A percentile compares a stretch with the other conserved stretches of the same genome.
Evolutionary conservation across 2,888 invertebrate genomes (phyloP).

Genomic region (Calephelis perditalis): DNA sequence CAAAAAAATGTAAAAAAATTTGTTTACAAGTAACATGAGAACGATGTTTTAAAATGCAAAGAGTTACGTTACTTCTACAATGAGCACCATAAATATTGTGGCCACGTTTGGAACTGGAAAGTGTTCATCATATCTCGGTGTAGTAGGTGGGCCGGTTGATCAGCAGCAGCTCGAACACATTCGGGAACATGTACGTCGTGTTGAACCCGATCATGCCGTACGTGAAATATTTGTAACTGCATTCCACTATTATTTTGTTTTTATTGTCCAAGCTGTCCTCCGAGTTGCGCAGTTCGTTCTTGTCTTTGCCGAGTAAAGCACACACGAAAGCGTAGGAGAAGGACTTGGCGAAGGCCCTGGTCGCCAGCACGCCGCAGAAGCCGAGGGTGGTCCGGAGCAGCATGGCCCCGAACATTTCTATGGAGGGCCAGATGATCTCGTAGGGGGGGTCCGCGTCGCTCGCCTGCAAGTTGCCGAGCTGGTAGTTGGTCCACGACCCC

Average conservation of each 20-base stretch:
- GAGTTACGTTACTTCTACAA: too few relatives aligned
- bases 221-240: slow-evolving; percentile 89
- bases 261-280: slow-evolving; percentile 82
- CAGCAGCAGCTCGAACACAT: slow-evolving; percentile 84
- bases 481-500: slow-evolving; percentile 92
- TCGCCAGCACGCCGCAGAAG: slow-evolving; percentile 84
- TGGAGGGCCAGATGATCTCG: slow-evolving; percentile 87
- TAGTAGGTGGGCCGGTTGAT: slow-evolving; percentile 91
- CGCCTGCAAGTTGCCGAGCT: slow-evolving; percentile 83
- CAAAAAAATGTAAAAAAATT: too few relatives aligned
- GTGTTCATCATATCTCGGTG: slow-evolving; percentile 83
- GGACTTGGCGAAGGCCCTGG: slow-evolving; percentile 82
- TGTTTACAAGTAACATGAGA: too few relatives aligned
- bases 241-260: slow-evolving; percentile 86
- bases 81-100: too few relatives aligned
- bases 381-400: slow-evolving; percentile 86
- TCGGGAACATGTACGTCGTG: slow-evolving; percentile 86
- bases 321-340: slow-evolving; percentile 84
- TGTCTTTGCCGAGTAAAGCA: slow-evolving; percentile 82
- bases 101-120: background rate
- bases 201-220: slow-evolving; percentile 89
- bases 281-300: slow-evolving; percentile 81
- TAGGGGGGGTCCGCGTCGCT: slow-evolving; percentile 83
- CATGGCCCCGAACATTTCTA: slow-evolving; percentile 82
- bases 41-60: too few relatives aligned